Evolutionary conservation across 2,797 vertebrate genomes (phyloP), one percentile per base, ranked within the genome.

Genomic region (Fistularia commersonii): DNA sequence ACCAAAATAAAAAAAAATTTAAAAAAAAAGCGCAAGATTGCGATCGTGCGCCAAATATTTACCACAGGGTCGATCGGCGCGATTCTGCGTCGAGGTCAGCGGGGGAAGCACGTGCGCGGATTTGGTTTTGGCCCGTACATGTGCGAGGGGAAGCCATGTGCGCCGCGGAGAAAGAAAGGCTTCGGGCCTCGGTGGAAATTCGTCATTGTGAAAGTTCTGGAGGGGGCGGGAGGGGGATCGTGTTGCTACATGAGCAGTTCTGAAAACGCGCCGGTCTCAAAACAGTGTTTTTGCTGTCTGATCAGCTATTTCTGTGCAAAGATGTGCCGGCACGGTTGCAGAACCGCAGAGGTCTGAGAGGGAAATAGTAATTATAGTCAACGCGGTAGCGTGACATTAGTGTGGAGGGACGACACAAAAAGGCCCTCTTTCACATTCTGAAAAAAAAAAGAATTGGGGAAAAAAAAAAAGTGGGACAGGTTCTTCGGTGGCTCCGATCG

Each of bases 231-330:
- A 69, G 73, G 77, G 62, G 79, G 80, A 69, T 76, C 58, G 43
- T 57, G 39, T 65, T 55, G 77, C 71, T 53, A 64, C 65, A 72
- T 71, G 57, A 79, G 73, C 70, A 51, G 56, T 76, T 76, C 50
- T 77, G 67, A 80, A 76, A 84, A 69, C 48, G 59, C 53, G 36
- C 48, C 36, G 13, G 54, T 72, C 54, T 75, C 66, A 72, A 66
- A 81, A 70, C 61, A 61, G 54, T 50, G 61, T 66, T 76, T 82
- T 71, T 61, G 73, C 72, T 81, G 73, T 54, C 66, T 45, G 40
- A 81, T 87, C 76, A 86, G 81, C 79, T 84, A 72, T 76, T 79
- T 83, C 77, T 58, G 63, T 65, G 70, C 69, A 74, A 73, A 83
- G 74, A 72, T 42, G 47, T 61, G 57, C 10, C 41, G 45, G 45